phyloP scores from a whole-genome alignment of 2,113 vertebrate species.

The Vulpes lagopus region DNA sequence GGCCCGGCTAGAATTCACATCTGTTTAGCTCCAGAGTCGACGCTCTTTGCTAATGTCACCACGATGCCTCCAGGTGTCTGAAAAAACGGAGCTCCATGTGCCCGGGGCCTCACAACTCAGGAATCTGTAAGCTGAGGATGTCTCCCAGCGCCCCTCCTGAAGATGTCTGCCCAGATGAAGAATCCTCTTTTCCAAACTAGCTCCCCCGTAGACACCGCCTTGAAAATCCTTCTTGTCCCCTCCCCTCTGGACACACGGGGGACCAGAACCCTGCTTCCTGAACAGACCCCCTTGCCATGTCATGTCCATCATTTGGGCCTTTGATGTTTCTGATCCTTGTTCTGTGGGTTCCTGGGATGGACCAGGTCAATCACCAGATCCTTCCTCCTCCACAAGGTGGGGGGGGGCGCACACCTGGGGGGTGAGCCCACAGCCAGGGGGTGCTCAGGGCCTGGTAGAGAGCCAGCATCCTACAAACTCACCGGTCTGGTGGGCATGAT shows the following conservation, averaged over 20 bases:
- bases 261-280: not conserved
- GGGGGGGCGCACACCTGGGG: not conserved
- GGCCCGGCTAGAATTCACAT: not conserved
- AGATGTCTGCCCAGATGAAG: not conserved
- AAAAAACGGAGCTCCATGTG: not conserved
- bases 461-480: not conserved
- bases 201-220: accelerated
- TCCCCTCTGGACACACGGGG: not conserved
- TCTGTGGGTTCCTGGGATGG: not conserved
- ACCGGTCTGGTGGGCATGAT: not conserved
- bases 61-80: not conserved
- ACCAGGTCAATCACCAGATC: too few relatives aligned
- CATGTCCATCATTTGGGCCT: not conserved
- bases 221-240: not conserved
- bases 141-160: accelerated
- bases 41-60: too few relatives aligned
- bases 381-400: not conserved
- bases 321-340: not conserved
- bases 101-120: not conserved
- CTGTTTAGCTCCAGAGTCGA: not conserved
- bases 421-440: not conserved
- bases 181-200: not conserved
- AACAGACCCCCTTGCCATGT: not conserved
- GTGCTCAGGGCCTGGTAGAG: not conserved
- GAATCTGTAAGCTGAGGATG: not conserved